Evolutionary conservation across 35 echinoderm and acorn worm genomes (phyloP), one percentile per base, ranked within the genome.

Genomic region (Stichopus chloronotus): DNA sequence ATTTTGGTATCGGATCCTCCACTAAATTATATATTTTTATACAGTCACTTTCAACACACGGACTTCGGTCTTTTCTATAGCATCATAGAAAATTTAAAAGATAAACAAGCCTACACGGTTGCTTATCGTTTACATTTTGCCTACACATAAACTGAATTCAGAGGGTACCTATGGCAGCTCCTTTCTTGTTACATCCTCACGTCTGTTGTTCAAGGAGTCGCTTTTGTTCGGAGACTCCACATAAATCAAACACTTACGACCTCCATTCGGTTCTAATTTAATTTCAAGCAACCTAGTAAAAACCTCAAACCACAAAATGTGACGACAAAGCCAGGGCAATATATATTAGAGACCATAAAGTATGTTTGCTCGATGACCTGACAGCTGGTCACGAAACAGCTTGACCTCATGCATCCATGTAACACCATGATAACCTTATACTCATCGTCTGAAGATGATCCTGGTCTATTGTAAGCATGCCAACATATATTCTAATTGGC

Each of bases 401-500:
- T 17, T 55, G 80, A 83, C 80, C 80, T 83, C 10, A 65, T 17
- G 10, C 61, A 17, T 65, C 61, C 10, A 10, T 65, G 8, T 13
- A 13, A 17, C 61, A 65, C 61, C 61, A 65, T 43, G 30, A 43
- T 43, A 43, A 43, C 30, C 30, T 78, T 78, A 21, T 8, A 43
- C 76, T 78, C 52, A 23, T 83, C 52, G 19, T 83, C 9, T 17
- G 80, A 83, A 55, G 80, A 55, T 83, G 80, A 83, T 17, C 55
- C 20, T 88, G 85, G 56, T 19, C 56, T 25, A 13, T 68, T 16
- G 19, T 10, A 59, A 68, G 60, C 85, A 88, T 88, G 52, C 85
- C 85, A 88, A 88, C 85, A 68, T 88, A 88, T 55, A 88, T 88
- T 88, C 85, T 88, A 68, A 88, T 88, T 88, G 85, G 85, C 85